Conservation (phyloP, 2,888 invertebrate species). For the Lymantria monacha region DNA sequence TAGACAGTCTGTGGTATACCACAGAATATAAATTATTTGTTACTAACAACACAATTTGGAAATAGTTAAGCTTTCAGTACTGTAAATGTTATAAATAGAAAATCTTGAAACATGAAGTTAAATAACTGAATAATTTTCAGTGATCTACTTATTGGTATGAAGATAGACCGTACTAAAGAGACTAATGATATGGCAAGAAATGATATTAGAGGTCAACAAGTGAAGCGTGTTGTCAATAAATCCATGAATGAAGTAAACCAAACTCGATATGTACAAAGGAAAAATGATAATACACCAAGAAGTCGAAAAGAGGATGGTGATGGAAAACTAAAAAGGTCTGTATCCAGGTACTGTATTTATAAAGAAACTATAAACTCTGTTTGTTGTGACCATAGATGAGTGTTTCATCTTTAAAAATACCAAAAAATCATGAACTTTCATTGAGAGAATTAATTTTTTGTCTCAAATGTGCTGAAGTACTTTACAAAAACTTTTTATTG, state of each 20-base stretch:
- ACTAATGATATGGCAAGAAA: constrained; percentile 32
- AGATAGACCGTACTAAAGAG: constrained; percentile 84
- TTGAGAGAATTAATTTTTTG: too few relatives aligned
- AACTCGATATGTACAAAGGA: constrained; percentile 44
- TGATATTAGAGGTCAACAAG: constrained; percentile 77
- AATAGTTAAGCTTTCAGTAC: too few relatives aligned
- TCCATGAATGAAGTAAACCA: constrained; percentile 39
- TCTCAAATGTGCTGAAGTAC: too few relatives aligned
- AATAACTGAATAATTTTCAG: constrained; percentile 54
- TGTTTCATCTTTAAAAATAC: too few relatives aligned
- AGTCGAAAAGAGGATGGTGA: background rate
- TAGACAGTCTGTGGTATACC: too few relatives aligned
- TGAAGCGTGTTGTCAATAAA: constrained; percentile 70
- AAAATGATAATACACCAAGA: constrained; percentile 14
- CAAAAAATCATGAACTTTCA: too few relatives aligned
- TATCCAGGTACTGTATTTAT: background rate
- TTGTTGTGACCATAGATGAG: too few relatives aligned
- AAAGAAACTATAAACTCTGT: too few relatives aligned
- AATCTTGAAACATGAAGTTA: background rate
- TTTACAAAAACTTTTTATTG: too few relatives aligned
- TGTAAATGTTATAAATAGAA: background rate
- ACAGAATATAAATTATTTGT: too few relatives aligned
- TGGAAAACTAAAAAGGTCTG: constrained; percentile 1
- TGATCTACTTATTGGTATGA: constrained; percentile 89
- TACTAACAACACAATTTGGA: too few relatives aligned